Conservation (phyloP, 2,113 vertebrate genomes). For the Dasyornis broadbenti region DNA sequence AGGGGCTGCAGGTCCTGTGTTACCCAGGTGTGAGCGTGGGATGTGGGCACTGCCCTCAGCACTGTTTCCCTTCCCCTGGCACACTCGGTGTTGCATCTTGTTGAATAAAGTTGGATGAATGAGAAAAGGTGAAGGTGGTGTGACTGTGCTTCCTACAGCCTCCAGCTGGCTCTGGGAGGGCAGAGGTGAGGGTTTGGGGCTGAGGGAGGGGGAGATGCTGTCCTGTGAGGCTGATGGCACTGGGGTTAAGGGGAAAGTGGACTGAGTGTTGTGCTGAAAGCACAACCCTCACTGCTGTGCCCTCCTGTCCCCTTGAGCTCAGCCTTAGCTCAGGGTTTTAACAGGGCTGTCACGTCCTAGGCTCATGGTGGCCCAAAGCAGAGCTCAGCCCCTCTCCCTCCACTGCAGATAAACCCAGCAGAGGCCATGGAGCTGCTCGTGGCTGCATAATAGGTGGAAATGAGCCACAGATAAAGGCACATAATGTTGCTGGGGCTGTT, state of each 20-base stretch:
- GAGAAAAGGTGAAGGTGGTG: neutral
- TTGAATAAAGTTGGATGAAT: constrained; percentile 38
- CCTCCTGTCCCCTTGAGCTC: neutral
- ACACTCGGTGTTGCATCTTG: neutral
- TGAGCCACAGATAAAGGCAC: constrained; percentile 50
- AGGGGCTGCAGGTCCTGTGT: neutral
- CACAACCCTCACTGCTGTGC: neutral
- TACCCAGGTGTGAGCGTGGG: neutral
- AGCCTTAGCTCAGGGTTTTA: neutral
- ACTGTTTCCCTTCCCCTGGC: neutral
- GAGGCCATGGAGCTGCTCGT: neutral
- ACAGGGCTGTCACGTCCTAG: fast-evolving
- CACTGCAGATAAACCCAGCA: neutral
- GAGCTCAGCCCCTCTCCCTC: neutral
- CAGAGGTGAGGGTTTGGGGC: neutral
- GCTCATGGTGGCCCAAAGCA: neutral
- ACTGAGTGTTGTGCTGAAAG: too few species aligned
- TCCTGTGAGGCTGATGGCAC: neutral
- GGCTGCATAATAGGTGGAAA: constrained; percentile 69
- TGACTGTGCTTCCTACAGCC: neutral
- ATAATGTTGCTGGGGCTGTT: constrained; percentile 16
- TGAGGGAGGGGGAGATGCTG: neutral
- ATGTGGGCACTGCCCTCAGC: neutral
- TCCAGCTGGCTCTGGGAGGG: neutral
- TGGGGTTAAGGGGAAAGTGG: neutral